Evolutionary conservation across 92 coral and sea anemone species (phyloP).

Genomic region (Paragorgia papillata): DNA sequence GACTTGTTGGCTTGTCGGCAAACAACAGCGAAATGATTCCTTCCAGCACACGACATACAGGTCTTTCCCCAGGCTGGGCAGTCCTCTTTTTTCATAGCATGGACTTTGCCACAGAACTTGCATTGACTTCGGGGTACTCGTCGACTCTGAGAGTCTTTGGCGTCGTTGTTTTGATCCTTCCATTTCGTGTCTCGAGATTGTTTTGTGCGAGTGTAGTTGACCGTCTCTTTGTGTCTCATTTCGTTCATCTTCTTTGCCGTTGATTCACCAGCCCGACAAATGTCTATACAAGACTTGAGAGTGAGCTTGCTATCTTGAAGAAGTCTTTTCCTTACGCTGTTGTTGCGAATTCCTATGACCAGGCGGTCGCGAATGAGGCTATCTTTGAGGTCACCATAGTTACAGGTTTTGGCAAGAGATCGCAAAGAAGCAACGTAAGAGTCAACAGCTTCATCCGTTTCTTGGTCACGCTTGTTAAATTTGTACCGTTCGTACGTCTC

Average conservation of each 20-base stretch:
- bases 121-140: neutral
- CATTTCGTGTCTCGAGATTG: neutral
- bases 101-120: conserved; percentile 52
- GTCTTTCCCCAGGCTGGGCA: conserved; percentile 54
- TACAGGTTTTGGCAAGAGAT: conserved; percentile 42
- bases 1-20: conserved; percentile 6
- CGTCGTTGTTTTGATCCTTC: no score
- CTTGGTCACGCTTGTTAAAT: conserved; percentile 65
- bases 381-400: conserved; percentile 24
- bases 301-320: conserved; percentile 61
- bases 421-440: conserved; percentile 63
- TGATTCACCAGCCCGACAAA: conserved; percentile 55
- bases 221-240: conserved; percentile 38
- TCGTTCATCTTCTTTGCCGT: conserved; percentile 53
- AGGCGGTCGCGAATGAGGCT: conserved; percentile 52
- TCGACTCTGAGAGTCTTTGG: neutral
- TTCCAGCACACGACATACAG: conserved; percentile 41
- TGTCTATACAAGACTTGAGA: conserved; percentile 55
- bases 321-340: conserved; percentile 47
- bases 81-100: conserved; percentile 42
- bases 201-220: neutral
- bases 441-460: conserved; percentile 63
- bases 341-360: conserved; percentile 54
- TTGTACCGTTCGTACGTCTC: conserved; percentile 68
- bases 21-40: conserved; percentile 57